Evolutionary conservation across 2,113 vertebrate species (phyloP).

Genomic region (Chaenogobius annularis): DNA sequence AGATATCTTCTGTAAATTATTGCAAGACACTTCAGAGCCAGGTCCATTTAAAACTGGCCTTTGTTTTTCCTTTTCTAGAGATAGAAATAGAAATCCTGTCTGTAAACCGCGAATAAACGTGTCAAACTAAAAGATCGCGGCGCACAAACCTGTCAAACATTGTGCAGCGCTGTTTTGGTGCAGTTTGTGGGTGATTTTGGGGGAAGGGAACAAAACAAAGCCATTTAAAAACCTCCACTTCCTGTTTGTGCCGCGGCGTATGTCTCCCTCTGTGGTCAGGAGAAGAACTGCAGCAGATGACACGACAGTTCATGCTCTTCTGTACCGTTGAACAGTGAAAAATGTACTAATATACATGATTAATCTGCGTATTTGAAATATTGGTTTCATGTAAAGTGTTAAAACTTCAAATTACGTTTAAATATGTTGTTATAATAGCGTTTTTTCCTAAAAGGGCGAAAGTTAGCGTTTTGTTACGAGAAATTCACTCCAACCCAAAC

Average conservation of each 20-base stretch:
- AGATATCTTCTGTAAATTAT: too few relatives aligned
- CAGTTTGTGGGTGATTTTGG: background rate
- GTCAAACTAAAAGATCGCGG: background rate
- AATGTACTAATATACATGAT: background rate
- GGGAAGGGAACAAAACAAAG: conserved; percentile 9
- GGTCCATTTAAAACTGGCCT: background rate
- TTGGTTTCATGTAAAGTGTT: background rate
- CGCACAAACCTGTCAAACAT: conserved; percentile 9
- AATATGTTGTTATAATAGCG: background rate
- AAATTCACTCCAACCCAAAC: background rate
- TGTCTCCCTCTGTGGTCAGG: background rate
- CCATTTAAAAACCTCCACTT: background rate
- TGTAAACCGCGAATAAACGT: background rate
- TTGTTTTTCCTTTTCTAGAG: background rate
- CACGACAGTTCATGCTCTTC: too few relatives aligned
- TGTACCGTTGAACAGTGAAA: too few relatives aligned
- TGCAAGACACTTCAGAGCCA: background rate
- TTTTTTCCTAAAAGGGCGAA: background rate
- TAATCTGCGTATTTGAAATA: background rate
- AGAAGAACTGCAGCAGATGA: background rate
- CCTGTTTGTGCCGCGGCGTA: background rate
- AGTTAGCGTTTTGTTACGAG: background rate
- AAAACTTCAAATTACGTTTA: background rate
- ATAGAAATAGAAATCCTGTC: background rate
- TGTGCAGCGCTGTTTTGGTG: background rate